Conservation (phyloP, 2,797 vertebrate genomes). For the Pipistrellus nathusii region DNA sequence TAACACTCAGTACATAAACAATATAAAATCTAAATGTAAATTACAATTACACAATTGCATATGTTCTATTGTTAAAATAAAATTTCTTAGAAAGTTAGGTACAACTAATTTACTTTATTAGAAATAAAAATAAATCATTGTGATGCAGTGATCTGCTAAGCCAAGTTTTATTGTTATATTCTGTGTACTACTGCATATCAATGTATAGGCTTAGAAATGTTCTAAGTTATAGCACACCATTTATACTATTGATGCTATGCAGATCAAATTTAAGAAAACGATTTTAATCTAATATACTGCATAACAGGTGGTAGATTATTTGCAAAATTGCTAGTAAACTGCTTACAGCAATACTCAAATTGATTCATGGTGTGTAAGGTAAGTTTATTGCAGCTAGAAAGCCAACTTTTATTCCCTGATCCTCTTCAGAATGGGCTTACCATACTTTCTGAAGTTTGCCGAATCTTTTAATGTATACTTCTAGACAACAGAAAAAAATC, state of each 20-base stretch:
- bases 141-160: not conserved
- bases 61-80: not conserved
- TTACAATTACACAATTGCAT: not conserved
- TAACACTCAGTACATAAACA: not conserved
- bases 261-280: constrained; percentile 37
- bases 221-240: not conserved
- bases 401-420: not conserved
- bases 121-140: not conserved
- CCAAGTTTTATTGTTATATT: not conserved
- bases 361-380: not conserved
- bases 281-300: not conserved
- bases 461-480: not conserved
- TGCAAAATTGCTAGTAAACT: constrained; percentile 19
- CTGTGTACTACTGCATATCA: not conserved
- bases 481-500: not conserved
- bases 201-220: not conserved
- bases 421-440: not conserved
- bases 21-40: not conserved
- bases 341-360: constrained; percentile 19
- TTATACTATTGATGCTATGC: not conserved
- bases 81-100: not conserved
- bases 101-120: not conserved
- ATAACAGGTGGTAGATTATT: constrained; percentile 40
- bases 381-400: constrained; percentile 13
- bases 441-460: not conserved